Evolutionary conservation across 2,888 invertebrate species (phyloP).

Genomic region (Melinaea menophilus): DNA sequence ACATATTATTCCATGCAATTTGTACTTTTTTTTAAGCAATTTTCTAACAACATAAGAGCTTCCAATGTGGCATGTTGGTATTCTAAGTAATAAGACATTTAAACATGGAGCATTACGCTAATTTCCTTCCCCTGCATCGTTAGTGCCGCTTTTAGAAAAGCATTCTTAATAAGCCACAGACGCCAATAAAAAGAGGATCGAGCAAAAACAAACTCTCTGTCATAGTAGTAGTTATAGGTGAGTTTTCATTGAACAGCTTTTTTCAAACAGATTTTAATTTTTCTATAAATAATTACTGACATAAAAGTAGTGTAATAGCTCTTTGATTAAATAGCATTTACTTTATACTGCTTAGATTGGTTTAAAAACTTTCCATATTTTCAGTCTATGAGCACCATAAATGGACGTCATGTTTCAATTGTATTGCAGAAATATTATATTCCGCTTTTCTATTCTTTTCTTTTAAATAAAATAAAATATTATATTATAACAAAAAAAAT

Average conservation of each 20-base stretch:
- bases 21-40: too few species aligned
- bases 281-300: constrained; percentile 16
- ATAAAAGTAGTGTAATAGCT: constrained; percentile 11
- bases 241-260: background rate
- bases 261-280: constrained; percentile 19
- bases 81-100: background rate
- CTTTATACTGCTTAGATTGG: background rate
- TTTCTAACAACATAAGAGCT: background rate
- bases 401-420: too few species aligned
- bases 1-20: background rate
- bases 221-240: background rate
- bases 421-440: too few species aligned
- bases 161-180: constrained; percentile 5
- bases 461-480: too few species aligned
- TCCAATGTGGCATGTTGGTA: background rate
- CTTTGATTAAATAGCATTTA: background rate
- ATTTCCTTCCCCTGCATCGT: background rate
- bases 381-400: too few species aligned
- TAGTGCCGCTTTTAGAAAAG: constrained; percentile 9
- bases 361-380: too few species aligned
- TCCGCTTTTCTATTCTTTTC: too few species aligned
- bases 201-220: background rate
- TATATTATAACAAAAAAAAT: too few species aligned
- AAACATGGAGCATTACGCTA: too few species aligned
- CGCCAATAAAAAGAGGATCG: constrained; percentile 11